Conservation (phyloP, 35 echinoderm and acorn worm genomes). For the Lytechinus variegatus region DNA sequence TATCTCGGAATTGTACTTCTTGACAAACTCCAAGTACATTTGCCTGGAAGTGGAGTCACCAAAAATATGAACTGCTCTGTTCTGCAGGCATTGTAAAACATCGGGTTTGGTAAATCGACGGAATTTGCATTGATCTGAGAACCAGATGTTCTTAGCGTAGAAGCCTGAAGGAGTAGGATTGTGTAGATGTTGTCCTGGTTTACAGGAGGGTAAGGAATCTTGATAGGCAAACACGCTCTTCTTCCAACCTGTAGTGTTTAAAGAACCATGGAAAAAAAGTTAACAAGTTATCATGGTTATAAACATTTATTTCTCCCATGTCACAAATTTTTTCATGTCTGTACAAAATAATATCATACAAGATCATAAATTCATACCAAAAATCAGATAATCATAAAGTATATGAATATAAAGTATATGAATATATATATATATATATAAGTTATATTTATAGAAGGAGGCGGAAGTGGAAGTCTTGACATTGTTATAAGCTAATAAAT, state of each 20-base stretch:
- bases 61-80: not conserved
- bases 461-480: too few relatives aligned
- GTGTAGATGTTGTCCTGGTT: not conserved
- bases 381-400: too few relatives aligned
- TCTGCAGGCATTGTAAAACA: not conserved
- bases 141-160: not conserved
- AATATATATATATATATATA: too few relatives aligned
- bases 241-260: not conserved
- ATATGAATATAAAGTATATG: too few relatives aligned
- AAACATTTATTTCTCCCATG: too few relatives aligned
- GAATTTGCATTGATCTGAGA: conserved; percentile 12
- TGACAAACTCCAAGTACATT: not conserved
- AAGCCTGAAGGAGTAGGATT: conserved; percentile 10
- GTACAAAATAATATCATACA: too few relatives aligned
- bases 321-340: too few relatives aligned
- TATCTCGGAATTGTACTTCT: not conserved
- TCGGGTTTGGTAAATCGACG: not conserved
- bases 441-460: too few relatives aligned
- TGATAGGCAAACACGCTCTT: not conserved
- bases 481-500: too few relatives aligned
- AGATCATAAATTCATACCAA: too few relatives aligned
- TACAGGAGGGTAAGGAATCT: not conserved
- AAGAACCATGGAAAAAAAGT: not conserved
- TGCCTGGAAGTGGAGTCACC: not conserved
- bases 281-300: not conserved